Evolutionary conservation across 2,113 vertebrate genomes (phyloP), one percentile per base, ranked within the genome.

Genomic region (Panurus biarmicus): DNA sequence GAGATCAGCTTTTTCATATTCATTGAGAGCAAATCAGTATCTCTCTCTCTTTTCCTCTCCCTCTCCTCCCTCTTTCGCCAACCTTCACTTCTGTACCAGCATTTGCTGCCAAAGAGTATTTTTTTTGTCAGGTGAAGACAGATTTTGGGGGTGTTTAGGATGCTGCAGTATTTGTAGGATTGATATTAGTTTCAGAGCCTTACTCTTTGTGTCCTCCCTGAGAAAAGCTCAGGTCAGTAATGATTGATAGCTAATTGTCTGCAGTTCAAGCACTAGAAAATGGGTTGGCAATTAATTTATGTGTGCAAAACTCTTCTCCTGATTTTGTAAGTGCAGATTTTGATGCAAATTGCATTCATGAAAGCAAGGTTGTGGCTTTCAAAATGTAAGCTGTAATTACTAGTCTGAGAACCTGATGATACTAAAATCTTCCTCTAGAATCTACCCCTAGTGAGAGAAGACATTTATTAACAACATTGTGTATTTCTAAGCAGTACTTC

Each of bases 1-100:
- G 62, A 92, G 95, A 95, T 85, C 90, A 93, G 45, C 94, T 82
- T 89, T 95, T 97, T 93, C 84, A 94, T 89, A 90, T 93, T 97
- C 91, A 96, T 95, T 93, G 94, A 93, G 85, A 95, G 78, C 77
- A 87, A 92, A 76, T 95, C 24, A 19, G 71, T 85, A 62, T 87
- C 82, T 89, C 65, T 85, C 65, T 85, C 70, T 90, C 51, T 61
- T 67, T 44, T 71, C 22, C 47, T 87, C 50, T 61, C 33, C 50
- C 42, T 54, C 81, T 78, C 50, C 35, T 61, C 10, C 2, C 23
- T n/a, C 82, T 42, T 90, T 74, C 92, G 90, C 31, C 85, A 87
- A 0, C 66, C 65, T 83, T 74, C 61, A 54, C 67, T 87, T 94
- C 50, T 90, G 24, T 79, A 51, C 16, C 82, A 66, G 57, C 62